Evolutionary conservation across 2,888 invertebrate genomes (phyloP).

Genomic region (Epistrophella euchroma): DNA sequence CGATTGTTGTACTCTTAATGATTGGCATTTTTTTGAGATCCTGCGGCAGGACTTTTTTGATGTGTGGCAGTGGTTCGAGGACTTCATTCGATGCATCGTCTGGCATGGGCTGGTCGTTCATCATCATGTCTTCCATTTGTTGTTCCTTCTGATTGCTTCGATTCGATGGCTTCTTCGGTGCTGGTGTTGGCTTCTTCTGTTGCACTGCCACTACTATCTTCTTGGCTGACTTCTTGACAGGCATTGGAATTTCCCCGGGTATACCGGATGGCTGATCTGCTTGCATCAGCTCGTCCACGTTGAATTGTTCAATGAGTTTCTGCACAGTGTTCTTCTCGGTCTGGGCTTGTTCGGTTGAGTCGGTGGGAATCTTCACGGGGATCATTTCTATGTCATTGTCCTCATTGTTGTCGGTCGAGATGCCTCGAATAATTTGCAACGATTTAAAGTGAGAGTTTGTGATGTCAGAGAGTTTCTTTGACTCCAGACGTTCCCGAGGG

Average conservation of each 20-base stretch:
- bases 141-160: conserved; percentile 50
- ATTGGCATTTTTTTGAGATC: conserved; percentile 80
- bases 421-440: conserved; percentile 82
- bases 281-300: conserved; percentile 82
- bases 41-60: conserved; percentile 81
- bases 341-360: conserved; percentile 77
- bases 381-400: conserved; percentile 82
- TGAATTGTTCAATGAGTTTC: conserved; percentile 80
- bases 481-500: conserved; percentile 81
- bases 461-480: conserved; percentile 82
- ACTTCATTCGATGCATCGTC: conserved; percentile 81
- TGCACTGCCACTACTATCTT: conserved; percentile 78
- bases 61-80: conserved; percentile 81
- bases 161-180: conserved; percentile 52
- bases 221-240: conserved; percentile 81
- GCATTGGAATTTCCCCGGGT: conserved; percentile 81
- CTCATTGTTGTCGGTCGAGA: conserved; percentile 82
- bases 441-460: conserved; percentile 83
- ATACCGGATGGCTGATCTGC: conserved; percentile 80
- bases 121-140: conserved; percentile 81
- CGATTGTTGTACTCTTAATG: conserved; percentile 69
- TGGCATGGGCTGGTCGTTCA: conserved; percentile 81
- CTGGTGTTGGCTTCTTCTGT: conserved; percentile 55
- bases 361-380: conserved; percentile 73
- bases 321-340: conserved; percentile 80